phyloP scores from a whole-genome alignment of 2,888 invertebrate species.

The Ischnus inquisitorius region DNA sequence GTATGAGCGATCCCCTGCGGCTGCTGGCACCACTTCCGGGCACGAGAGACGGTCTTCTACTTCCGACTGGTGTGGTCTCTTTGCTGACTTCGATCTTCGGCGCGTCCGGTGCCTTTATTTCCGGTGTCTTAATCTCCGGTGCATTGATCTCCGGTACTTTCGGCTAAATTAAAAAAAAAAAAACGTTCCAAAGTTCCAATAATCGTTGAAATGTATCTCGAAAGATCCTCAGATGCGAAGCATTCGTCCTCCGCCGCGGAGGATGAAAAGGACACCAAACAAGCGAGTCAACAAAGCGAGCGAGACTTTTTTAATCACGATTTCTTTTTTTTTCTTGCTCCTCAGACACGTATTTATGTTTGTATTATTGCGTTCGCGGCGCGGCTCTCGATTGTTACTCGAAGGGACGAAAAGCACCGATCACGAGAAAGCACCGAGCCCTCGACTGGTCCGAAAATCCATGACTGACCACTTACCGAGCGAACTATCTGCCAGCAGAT shows the following conservation, averaged over 20 bases:
- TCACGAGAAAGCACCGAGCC: conserved; percentile 66
- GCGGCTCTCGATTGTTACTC: conserved; percentile 18
- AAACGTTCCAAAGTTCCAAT: conserved; percentile 28
- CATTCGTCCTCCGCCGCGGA: background rate
- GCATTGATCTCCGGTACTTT: conserved; percentile 87
- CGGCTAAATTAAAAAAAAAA: conserved; percentile 77
- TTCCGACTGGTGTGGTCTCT: conserved; percentile 91
- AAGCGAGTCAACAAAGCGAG: conserved; percentile 7
- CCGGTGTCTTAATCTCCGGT: conserved; percentile 87
- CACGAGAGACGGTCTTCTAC: conserved; percentile 91
- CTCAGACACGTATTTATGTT: background rate
- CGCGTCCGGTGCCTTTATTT: conserved; percentile 88
- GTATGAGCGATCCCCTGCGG: conserved; percentile 94
- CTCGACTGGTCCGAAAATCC: conserved; percentile 69
- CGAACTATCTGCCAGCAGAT: conserved; percentile 57
- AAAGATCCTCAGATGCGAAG: conserved; percentile 35
- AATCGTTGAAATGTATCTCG: background rate
- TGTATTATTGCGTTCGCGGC: background rate
- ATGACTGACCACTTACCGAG: conserved; percentile 70
- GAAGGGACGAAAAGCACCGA: conserved; percentile 47
- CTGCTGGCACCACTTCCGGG: conserved; percentile 89
- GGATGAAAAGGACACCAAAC: background rate
- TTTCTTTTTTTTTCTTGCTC: background rate
- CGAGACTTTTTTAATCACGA: background rate
- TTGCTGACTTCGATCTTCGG: conserved; percentile 95